phyloP scores from a whole-genome alignment of 2,888 invertebrate species.

The Amblyjoppa fuscipennis region DNA sequence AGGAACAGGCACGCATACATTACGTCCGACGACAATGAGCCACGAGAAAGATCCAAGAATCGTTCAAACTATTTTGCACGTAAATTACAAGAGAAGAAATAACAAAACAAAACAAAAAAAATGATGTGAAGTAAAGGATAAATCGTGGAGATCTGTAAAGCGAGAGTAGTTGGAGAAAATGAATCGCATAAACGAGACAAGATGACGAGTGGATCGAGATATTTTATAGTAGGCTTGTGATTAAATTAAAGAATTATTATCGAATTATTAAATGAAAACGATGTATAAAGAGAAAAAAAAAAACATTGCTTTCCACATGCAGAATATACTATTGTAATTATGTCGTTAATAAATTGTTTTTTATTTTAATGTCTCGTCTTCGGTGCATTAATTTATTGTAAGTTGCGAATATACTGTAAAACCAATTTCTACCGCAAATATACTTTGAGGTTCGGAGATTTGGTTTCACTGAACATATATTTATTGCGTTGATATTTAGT shows the following conservation, averaged over 20 bases:
- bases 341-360: conserved; percentile 84
- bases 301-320: conserved; percentile 80
- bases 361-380: conserved; percentile 77
- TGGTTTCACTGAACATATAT: too few relatives aligned
- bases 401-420: background rate
- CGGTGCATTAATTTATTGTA: conserved; percentile 19
- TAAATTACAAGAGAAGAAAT: conserved; percentile 33
- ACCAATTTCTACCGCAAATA: background rate
- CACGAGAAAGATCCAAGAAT: conserved; percentile 45
- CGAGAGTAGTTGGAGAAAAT: conserved; percentile 58
- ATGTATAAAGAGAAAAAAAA: conserved; percentile 62
- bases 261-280: conserved; percentile 73
- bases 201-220: conserved; percentile 76
- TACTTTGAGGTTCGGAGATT: background rate
- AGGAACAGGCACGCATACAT: conserved; percentile 28
- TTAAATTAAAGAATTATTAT: conserved; percentile 78
- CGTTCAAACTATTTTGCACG: conserved; percentile 66
- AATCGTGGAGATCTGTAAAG: conserved; percentile 57
- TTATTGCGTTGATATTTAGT: too few relatives aligned
- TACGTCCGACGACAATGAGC: conserved; percentile 53
- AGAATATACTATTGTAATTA: conserved; percentile 83
- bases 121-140: conserved; percentile 15
- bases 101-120: background rate
- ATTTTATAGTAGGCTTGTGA: conserved; percentile 81
- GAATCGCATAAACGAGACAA: conserved; percentile 68